A percentile compares a stretch with the other conserved stretches of the same genome.
Evolutionary conservation across 2,113 vertebrate species (phyloP).

Genomic region (Burhinus bistriatus): DNA sequence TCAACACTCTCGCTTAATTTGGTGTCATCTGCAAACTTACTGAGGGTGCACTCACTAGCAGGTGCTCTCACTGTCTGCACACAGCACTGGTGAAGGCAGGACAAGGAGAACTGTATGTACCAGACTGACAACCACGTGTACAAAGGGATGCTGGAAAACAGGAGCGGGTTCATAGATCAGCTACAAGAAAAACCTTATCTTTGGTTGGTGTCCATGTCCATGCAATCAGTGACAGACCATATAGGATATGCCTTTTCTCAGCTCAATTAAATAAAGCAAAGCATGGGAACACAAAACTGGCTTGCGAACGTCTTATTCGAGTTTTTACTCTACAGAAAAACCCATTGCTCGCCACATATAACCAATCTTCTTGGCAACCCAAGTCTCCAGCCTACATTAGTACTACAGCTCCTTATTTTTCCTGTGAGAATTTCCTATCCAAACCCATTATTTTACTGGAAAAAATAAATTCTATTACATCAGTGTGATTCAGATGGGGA

Average conservation of each 20-base stretch:
- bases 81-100: neutral
- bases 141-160: neutral
- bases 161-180: neutral
- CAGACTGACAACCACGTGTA: neutral
- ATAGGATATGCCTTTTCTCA: neutral
- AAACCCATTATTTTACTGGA: neutral
- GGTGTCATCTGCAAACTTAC: too few relatives aligned
- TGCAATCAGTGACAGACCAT: neutral
- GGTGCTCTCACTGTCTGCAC: neutral
- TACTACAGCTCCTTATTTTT: neutral
- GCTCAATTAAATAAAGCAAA: neutral
- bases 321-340: neutral
- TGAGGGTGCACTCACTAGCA: neutral
- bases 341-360: accelerated
- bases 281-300: neutral
- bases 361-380: neutral
- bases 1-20: too few relatives aligned
- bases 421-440: neutral
- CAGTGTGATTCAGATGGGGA: neutral
- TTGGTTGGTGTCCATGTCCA: neutral
- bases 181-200: neutral
- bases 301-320: neutral
- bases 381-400: neutral
- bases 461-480: neutral
- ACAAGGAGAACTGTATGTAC: neutral